These are phyloP conservation scores for Meteorus colon DNA, from an alignment of 2,888 invertebrate genomes.

Conservation along the genomic window DNA sequence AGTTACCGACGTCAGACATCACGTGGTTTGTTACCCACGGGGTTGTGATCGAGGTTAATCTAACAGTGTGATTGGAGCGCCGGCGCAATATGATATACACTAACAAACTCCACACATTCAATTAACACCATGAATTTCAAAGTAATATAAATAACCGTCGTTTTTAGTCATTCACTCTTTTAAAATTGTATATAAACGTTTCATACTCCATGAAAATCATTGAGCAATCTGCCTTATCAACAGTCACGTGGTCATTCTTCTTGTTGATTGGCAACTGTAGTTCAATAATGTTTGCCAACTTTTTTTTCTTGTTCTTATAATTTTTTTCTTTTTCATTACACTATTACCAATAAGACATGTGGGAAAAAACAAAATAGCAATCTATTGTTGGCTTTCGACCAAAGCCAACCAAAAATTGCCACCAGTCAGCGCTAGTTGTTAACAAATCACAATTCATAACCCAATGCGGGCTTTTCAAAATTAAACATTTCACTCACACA, in stretches of 20 bases:
- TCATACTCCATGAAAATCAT: conserved; percentile 9
- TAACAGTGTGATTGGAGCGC: conserved; percentile 62
- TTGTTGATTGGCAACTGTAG: conserved; percentile 13
- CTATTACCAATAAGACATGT: neutral
- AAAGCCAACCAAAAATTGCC: conserved; percentile 41
- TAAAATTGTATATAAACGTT: neutral
- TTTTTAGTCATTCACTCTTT: neutral
- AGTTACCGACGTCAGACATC: conserved; percentile 60
- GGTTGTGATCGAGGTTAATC: conserved; percentile 70
- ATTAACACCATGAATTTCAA: neutral
- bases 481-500: neutral
- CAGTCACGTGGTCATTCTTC: conserved; percentile 23
- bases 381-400: conserved; percentile 28
- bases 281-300: neutral
- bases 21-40: conserved; percentile 67
- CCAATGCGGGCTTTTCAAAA: conserved; percentile 49
- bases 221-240: conserved; percentile 21
- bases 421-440: conserved; percentile 58
- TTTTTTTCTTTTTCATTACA: neutral
- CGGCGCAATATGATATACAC: conserved; percentile 60
- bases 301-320: neutral
- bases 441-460: conserved; percentile 44
- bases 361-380: conserved; percentile 15
- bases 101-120: conserved; percentile 22
- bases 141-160: no score